Evolutionary conservation across 2,797 vertebrate species (phyloP).

Genomic region (Austrolebias charrua): DNA sequence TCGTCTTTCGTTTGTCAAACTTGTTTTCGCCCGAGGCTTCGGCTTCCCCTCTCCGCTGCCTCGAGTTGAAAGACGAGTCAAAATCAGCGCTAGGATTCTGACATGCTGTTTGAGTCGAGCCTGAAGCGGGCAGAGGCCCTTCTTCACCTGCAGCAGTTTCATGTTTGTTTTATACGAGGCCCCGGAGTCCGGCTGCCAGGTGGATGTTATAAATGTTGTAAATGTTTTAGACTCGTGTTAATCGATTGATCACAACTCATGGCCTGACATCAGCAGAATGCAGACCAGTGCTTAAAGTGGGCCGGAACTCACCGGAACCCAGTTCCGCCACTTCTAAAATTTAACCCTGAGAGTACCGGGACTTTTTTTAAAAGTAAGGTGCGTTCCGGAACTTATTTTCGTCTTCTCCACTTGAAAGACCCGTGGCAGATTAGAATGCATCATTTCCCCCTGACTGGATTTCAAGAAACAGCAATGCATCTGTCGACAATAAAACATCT

Average conservation of each 20-base stretch:
- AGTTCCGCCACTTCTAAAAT: too few relatives aligned
- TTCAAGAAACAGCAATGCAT: too few relatives aligned
- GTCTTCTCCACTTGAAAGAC: too few relatives aligned
- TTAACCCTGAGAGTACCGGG: too few relatives aligned
- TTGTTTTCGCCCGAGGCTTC: constrained; percentile 47
- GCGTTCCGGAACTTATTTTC: too few relatives aligned
- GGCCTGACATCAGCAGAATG: constrained; percentile 27
- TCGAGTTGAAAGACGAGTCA: constrained; percentile 24
- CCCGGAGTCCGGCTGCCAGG: not conserved
- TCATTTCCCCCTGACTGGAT: too few relatives aligned
- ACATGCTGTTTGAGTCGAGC: constrained; percentile 17
- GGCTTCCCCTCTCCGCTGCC: constrained; percentile 25
- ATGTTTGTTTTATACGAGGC: constrained; percentile 27
- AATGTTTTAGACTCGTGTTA: constrained; percentile 12
- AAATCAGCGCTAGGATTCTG: constrained; percentile 12
- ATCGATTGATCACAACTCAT: constrained; percentile 27
- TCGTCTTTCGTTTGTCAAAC: constrained; percentile 57
- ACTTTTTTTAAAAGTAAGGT: too few relatives aligned
- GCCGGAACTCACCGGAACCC: too few relatives aligned
- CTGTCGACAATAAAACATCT: too few relatives aligned
- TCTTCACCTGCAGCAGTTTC: constrained; percentile 24
- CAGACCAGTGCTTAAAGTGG: too few relatives aligned
- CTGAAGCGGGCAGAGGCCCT: constrained; percentile 1
- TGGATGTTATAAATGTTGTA: constrained; percentile 9
- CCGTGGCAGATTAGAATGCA: too few relatives aligned